Evolutionary conservation across 1,140 invertebrate species (phyloP), one percentile per base, ranked within the genome.

Genomic region (Papilio polytes): DNA sequence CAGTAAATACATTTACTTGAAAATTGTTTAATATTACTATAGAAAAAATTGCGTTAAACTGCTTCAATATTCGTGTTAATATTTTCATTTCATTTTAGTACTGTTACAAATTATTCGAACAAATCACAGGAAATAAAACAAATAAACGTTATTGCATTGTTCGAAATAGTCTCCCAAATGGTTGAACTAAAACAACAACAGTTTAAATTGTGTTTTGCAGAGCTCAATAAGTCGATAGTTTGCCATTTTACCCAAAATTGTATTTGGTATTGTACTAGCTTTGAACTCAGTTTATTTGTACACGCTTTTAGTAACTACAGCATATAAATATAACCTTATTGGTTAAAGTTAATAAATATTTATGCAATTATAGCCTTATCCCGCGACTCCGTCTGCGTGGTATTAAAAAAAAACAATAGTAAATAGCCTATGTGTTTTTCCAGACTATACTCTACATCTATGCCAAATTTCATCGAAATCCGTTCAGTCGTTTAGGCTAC

Each of bases 231-330:
- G 26, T 70, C 26, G 63, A 31, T 66, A 66, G 63, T 66, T 70
- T 70, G 13, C 26, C 12, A 36, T 70, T 66, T 70, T 15, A 70
- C 26, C 63, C 3, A 36, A 70, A 41, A 70, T 31, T 31, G 63
- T 70, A 26, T 70, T 70, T 70, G 12, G 13, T 3, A 70, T 70
- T 15, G 36, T 15, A 7, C 0, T 18, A 36, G 26, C n/a, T 74
- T 26, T 79, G 46, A 13, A 80, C 53, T 46, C 63, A 82, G 36
- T 46, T 63, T 31, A 70, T 70, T 70, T 70, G 26, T 31, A 70
- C 63, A 31, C 3, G 3, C 3, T 36, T 70, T 31, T 15, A 31
- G 18, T 31, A 15, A 70, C 26, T 31, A 13, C 6, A 36, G 26
- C 0, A 56, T 70, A 31, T 7, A 31, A 31, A 66, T 13, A 4